Evolutionary conservation across 1,140 invertebrate genomes (phyloP).

Genomic region (Calycopis cecrops): DNA sequence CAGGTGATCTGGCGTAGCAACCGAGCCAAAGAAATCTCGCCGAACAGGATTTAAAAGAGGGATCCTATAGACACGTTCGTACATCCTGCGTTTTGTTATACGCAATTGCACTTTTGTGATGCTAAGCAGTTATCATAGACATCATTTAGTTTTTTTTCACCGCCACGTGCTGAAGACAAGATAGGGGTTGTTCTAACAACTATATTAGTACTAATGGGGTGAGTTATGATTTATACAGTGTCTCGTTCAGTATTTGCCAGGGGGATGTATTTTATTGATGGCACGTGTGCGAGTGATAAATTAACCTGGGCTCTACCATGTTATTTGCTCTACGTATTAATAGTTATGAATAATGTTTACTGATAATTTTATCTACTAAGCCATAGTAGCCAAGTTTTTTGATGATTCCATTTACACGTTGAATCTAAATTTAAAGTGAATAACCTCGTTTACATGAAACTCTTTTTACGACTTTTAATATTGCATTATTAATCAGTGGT

Average conservation of each 20-base stretch:
- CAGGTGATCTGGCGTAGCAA: slow-evolving; percentile 59
- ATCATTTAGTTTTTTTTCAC: slow-evolving; percentile 58
- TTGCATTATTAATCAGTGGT: no score
- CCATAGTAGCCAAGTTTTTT: no score
- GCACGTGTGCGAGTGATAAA: slow-evolving; percentile 59
- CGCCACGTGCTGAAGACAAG: slow-evolving; percentile 65
- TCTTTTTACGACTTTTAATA: no score
- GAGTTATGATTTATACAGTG: slow-evolving; percentile 68
- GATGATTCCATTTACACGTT: no score
- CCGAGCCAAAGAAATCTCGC: slow-evolving; percentile 33
- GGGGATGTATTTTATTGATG: slow-evolving; percentile 62
- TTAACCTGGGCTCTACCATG: slow-evolving; percentile 26
- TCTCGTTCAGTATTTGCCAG: slow-evolving; percentile 56
- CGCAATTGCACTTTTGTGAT: slow-evolving; percentile 56
- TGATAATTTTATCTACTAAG: no score
- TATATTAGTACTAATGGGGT: slow-evolving; percentile 69
- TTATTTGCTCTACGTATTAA: slow-evolving; percentile 3
- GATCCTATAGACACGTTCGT: slow-evolving; percentile 40
- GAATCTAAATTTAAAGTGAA: no score
- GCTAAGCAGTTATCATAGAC: slow-evolving; percentile 66
- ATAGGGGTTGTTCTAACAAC: slow-evolving; percentile 73
- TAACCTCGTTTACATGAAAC: no score
- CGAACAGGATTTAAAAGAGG: slow-evolving; percentile 34
- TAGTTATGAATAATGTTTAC: neutral
- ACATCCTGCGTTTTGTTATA: slow-evolving; percentile 53